Evolutionary conservation across 2,797 vertebrate species (phyloP).

Genomic region (Acanthis flammea): DNA sequence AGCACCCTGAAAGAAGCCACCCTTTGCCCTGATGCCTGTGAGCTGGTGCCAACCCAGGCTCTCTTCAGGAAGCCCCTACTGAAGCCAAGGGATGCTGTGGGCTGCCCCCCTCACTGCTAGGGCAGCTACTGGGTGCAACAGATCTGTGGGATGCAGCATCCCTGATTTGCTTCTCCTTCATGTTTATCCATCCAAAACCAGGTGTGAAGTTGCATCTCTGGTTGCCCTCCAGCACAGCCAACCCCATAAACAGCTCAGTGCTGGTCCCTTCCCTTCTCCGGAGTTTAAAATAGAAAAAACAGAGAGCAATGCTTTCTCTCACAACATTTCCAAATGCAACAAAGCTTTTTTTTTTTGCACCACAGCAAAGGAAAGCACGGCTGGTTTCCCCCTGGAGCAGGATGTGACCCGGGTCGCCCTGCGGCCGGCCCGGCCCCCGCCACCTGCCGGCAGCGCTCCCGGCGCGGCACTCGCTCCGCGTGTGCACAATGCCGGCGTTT

Average conservation of each 20-base stretch:
- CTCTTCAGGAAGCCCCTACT: accelerated
- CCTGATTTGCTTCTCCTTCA: not conserved
- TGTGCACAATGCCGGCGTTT: not conserved
- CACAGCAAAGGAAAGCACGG: not conserved
- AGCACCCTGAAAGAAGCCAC: not conserved
- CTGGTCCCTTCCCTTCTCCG: not conserved
- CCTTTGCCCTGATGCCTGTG: accelerated
- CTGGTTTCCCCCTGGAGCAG: not conserved
- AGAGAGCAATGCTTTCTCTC: not conserved
- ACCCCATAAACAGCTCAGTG: not conserved
- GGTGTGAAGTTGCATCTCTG: not conserved
- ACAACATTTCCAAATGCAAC: not conserved
- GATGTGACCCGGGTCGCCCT: not conserved
- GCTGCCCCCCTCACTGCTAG: not conserved
- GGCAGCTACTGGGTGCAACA: not conserved
- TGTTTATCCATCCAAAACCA: not conserved
- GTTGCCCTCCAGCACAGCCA: too few species aligned
- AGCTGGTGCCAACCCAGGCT: accelerated
- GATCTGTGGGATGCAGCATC: not conserved
- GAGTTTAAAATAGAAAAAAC: not conserved
- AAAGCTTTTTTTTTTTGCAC: not conserved
- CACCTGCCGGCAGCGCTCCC: not conserved
- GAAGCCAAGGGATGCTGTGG: not conserved
- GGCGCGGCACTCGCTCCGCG: accelerated
- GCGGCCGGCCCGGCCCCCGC: accelerated